phyloP scores from a whole-genome alignment of 2,113 vertebrate genomes.

The Ochotona curzoniae region DNA sequence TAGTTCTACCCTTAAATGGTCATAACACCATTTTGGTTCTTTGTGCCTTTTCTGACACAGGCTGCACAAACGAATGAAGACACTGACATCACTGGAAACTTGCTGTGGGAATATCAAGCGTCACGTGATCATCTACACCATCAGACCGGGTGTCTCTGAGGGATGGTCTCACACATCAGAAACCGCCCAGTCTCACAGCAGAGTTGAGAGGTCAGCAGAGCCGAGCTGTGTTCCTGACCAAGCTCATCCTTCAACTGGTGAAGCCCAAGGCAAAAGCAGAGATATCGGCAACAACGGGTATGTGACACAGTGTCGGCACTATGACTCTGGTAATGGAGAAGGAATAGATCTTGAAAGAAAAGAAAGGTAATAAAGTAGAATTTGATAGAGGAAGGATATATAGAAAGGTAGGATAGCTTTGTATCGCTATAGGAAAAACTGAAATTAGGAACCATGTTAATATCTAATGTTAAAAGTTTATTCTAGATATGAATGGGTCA shows the following conservation, averaged over 20 bases:
- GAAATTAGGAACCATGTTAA: neutral
- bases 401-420: neutral
- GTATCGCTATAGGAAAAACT: neutral
- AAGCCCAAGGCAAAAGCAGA: neutral
- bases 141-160: neutral
- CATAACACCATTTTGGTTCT: too few relatives aligned
- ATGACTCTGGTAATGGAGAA: accelerated
- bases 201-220: neutral
- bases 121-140: neutral
- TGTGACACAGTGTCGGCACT: neutral
- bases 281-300: neutral
- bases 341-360: too few relatives aligned
- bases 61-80: neutral
- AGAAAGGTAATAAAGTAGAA: too few relatives aligned
- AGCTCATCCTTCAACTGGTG: neutral
- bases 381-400: too few relatives aligned
- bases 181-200: neutral
- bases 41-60: too few relatives aligned
- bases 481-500: neutral
- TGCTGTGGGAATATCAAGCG: neutral
- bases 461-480: neutral
- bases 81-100: neutral
- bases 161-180: too few relatives aligned
- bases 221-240: neutral
- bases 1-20: too few relatives aligned